Evolutionary conservation across 2,797 vertebrate species (phyloP).

Genomic region (Phalanger gymnotis): DNA sequence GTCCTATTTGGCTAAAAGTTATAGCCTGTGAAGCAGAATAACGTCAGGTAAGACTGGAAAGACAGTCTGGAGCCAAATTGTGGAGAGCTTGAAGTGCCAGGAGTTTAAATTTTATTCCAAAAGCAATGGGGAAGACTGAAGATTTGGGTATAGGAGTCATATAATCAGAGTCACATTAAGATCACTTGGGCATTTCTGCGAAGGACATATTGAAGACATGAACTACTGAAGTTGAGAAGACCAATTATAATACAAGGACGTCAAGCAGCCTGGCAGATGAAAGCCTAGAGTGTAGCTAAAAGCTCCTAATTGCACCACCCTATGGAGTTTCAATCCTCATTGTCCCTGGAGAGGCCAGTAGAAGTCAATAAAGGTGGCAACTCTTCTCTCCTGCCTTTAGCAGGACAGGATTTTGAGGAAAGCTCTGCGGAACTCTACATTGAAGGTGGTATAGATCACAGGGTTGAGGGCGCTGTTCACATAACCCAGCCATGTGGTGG

Average conservation of each 20-base stretch:
- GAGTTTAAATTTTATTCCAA: background rate
- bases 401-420: constrained; percentile 97
- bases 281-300: background rate
- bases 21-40: background rate
- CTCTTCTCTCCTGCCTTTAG: constrained; percentile 78
- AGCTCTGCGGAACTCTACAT: constrained; percentile 94
- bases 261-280: background rate
- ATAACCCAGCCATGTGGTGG: constrained; percentile 96
- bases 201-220: background rate
- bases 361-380: background rate
- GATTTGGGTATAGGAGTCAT: background rate
- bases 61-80: background rate
- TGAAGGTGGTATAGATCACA: constrained; percentile 96
- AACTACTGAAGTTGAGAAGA: background rate
- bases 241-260: background rate
- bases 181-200: background rate
- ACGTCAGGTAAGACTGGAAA: background rate
- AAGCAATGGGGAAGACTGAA: background rate
- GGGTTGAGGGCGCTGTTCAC: constrained; percentile 97
- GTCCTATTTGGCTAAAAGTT: background rate
- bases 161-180: background rate
- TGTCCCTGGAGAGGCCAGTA: background rate
- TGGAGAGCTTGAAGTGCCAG: background rate
- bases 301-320: background rate
- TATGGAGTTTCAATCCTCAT: background rate